Base-by-base conservation (phyloP, 2,888 invertebrate genomes). In the Boloria euphrosyne region DNA sequence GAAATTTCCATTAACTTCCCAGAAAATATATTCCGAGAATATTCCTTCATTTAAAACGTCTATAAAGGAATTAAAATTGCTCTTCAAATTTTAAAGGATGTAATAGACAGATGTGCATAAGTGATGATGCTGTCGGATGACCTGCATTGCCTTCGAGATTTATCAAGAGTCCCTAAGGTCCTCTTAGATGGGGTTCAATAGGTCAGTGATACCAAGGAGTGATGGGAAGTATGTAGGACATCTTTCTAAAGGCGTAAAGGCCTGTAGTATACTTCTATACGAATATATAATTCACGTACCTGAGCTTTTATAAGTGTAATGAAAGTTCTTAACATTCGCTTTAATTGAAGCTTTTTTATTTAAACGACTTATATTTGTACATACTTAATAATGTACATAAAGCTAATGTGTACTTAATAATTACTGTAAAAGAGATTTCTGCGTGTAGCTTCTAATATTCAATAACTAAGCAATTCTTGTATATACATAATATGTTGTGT, bases 51-150 rank as follows among this genome's bases (percentile, higher is more conserved):
- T 43, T 55, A 6, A 17, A 57, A 57, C 44, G 14, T 31, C 31
- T 31, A 31, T 31, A 31, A 31, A 31, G 7, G 16, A 57, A 22
- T 22, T 22, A 22, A 22, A 55, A 57, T 44, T 46, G 22, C 46
- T 57, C 46, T 57, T 22, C 46, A 46, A 6, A 18, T 5, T 13
- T 46, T 57, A 27, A 57, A 57, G 46, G 22, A 57, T 46, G 57
- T 57, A 57, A 44, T 57, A 57, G 46, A 57, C 57, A 46, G 57
- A 57, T 57, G 57, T 57, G 57, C 57, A 57, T 57, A 57, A 57
- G 27, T 46, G 57, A 57, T 57, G 57, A 57, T 46, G 46, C 57
- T 57, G 57, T 14, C 22, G 22, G 46, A 57, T 46, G 57, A 57
- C 57, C 57, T 57, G 57, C 57, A 57, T 57, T 46, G 44, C 22